A percentile compares a stretch with the other conserved stretches of the same genome.
phyloP scores from a whole-genome alignment of 2,797 vertebrate species.

The Sebastolobus altivelis region DNA sequence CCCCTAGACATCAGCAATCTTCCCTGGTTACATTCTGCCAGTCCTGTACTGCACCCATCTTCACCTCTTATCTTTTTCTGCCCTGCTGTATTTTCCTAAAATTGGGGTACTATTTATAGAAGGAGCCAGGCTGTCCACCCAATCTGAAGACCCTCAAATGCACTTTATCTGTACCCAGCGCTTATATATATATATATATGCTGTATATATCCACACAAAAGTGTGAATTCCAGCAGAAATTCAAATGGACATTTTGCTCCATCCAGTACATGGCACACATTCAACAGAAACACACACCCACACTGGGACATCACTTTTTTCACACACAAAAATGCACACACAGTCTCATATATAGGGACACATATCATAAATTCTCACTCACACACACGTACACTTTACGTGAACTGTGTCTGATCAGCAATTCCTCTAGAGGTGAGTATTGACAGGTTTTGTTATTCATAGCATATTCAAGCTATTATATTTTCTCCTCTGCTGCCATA shows the following conservation, averaged over 20 bases:
- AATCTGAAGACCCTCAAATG: background rate
- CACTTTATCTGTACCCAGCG: background rate
- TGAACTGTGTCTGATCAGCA: conserved; percentile 83
- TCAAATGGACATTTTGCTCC: conserved; percentile 3
- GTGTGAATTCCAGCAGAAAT: conserved; percentile 11
- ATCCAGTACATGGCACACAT: conserved; percentile 3
- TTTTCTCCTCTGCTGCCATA: conserved; percentile 79
- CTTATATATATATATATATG: background rate
- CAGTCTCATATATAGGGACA: conserved; percentile 46
- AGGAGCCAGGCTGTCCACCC: fast-evolving
- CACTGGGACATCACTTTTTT: conserved; percentile 18
- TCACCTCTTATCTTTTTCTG: background rate
- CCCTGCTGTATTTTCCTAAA: background rate
- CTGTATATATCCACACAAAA: background rate
- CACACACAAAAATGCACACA: conserved; percentile 16
- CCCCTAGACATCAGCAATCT: background rate
- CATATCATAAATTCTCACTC: conserved; percentile 70
- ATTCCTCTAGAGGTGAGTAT: conserved; percentile 82
- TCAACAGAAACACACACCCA: conserved; percentile 16
- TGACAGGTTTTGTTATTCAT: conserved; percentile 84
- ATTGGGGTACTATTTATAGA: background rate
- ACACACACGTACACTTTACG: conserved; percentile 66
- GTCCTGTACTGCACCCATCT: background rate
- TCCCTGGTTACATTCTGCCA: background rate
- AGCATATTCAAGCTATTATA: conserved; percentile 82